Evolutionary conservation across 2,888 invertebrate genomes (phyloP), one percentile per base, ranked within the genome.

Genomic region (Catocala sponsa): DNA sequence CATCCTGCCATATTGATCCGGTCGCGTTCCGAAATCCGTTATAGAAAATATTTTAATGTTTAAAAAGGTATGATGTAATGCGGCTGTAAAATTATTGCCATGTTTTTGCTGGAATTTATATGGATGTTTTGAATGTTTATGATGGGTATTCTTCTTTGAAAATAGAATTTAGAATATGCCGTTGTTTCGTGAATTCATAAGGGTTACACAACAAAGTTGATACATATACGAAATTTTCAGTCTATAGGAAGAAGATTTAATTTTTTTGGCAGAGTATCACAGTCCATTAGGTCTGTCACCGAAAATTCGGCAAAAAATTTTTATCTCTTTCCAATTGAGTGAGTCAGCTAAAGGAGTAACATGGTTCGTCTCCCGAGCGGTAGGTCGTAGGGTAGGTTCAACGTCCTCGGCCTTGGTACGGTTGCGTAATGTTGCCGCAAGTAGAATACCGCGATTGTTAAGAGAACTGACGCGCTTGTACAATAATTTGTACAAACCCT

Each of bases 1-100:
- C 79, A 82, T 82, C 81, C 80, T 79, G 80, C 82, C 76, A 59
- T 84, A 89, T 89, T 83, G 90, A 90, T 90, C 85, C 68, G 59
- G 52, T 48, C 57, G 56, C 83, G 84, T 86, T 84, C 80, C 57
- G 75, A 83, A 86, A 82, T 66, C 53, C 67, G 56, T 63, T 61
- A 25, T 42, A 13, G 2, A 7, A 70, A 68, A 65, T 49, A 41
- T 56, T 38, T 65, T 54, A 63, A 57, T 57, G 51, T 59, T 61
- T 46, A 51, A 64, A 62, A 65, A 64, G 49, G 2, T 53, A 50
- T 50, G 48, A 57, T 35, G 32, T 38, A 43, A 52, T 35, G 43
- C 9, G 11, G 25, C 5, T 43, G 12, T 49, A 25, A 53, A 64
- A 53, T 56, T 41, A 51, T 41, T 55, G 41, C 7, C 10, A 11